Evolutionary conservation across 2,113 vertebrate genomes (phyloP).

Genomic region (Mirza zaza): DNA sequence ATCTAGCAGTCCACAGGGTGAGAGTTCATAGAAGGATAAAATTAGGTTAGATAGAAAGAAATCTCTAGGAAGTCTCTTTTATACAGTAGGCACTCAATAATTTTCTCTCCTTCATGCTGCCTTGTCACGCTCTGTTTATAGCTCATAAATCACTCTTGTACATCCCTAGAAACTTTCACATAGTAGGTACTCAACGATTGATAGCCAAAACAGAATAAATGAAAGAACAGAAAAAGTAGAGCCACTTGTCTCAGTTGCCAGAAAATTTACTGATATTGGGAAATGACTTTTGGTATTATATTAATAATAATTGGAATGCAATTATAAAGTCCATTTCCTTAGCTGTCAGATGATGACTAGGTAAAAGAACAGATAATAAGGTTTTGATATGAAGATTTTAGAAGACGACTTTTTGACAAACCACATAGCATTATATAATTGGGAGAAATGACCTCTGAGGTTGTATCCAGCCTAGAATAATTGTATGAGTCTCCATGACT

Average conservation of each 20-base stretch:
- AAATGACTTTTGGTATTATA: not conserved
- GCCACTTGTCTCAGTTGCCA: not conserved
- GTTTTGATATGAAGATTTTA: not conserved
- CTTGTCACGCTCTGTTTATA: not conserved
- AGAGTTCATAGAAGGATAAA: conserved; percentile 24
- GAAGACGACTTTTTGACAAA: not conserved
- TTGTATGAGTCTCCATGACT: not conserved
- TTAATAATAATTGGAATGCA: not conserved
- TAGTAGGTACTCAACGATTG: not conserved
- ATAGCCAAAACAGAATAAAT: not conserved
- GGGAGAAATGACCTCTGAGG: not conserved
- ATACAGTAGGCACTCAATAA: not conserved
- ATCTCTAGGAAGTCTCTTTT: not conserved
- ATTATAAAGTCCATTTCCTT: not conserved
- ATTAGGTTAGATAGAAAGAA: not conserved
- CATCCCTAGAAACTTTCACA: not conserved
- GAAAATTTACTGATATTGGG: not conserved
- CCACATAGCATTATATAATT: not conserved
- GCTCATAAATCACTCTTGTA: not conserved
- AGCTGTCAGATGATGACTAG: not conserved
- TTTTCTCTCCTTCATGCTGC: not conserved
- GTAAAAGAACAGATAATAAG: not conserved
- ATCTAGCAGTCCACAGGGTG: not conserved
- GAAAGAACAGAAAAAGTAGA: not conserved
- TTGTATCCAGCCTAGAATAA: not conserved